Conservation (phyloP, 1,140 invertebrate species). For the Bathynomus jamesi region DNA sequence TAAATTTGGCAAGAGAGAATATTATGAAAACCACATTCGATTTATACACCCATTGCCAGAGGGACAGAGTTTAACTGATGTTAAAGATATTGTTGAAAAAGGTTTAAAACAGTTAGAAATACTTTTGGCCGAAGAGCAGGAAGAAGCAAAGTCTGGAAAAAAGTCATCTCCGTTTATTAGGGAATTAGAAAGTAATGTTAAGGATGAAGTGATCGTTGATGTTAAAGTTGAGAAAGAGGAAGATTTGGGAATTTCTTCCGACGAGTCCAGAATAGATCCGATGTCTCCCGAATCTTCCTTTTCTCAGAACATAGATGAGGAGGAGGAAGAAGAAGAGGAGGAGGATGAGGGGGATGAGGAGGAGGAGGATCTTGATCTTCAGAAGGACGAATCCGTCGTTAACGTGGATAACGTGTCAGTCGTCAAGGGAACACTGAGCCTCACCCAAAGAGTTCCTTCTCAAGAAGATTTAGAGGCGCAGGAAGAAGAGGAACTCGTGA, state of each 20-base stretch:
- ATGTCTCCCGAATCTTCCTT: too few relatives aligned
- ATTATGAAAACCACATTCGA: conserved; percentile 41
- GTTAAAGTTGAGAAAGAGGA: background rate
- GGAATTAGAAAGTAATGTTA: background rate
- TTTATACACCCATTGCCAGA: conserved; percentile 40
- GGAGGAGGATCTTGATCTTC: too few relatives aligned
- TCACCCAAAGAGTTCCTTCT: conserved; percentile 9
- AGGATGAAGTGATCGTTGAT: background rate
- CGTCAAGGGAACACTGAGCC: background rate
- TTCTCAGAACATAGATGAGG: conserved; percentile 10
- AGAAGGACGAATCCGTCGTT: too few relatives aligned
- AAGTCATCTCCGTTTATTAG: background rate
- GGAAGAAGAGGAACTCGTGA: conserved; percentile 15
- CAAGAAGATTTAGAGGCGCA: conserved; percentile 11
- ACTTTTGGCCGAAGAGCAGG: conserved; percentile 20
- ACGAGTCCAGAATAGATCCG: background rate
- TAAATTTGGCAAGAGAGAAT: conserved; percentile 41
- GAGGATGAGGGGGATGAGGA: too few relatives aligned
- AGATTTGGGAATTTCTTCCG: background rate
- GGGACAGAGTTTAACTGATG: conserved; percentile 11
- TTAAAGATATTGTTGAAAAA: conserved; percentile 21
- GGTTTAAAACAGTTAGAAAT: conserved; percentile 18
- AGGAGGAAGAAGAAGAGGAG: conserved; percentile 22
- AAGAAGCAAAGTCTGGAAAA: conserved; percentile 4
- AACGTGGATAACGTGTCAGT: background rate